Percentiles rank a stretch among this genome's conserved stretches.
Conservation (phyloP, 2,113 vertebrate genomes). For the Montifringilla adamsi region DNA sequence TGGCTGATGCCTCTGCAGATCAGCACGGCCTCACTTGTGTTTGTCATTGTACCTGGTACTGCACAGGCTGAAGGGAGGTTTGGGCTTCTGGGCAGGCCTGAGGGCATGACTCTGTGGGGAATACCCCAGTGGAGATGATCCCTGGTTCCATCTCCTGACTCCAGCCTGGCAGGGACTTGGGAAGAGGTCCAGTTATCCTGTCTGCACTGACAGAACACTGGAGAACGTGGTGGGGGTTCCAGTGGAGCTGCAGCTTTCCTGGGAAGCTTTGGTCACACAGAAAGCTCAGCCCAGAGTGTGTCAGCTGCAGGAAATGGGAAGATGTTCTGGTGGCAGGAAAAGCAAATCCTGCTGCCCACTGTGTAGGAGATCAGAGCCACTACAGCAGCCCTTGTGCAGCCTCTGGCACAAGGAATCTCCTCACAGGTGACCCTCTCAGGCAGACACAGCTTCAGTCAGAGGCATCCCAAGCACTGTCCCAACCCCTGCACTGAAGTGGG, state of each 20-base stretch:
- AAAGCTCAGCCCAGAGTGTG: background rate
- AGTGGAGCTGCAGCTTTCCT: background rate
- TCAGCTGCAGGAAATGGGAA: background rate
- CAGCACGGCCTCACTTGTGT: background rate
- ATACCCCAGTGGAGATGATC: background rate
- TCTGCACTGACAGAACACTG: background rate
- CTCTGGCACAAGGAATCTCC: background rate
- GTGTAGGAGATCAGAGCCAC: background rate
- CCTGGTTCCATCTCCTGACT: background rate
- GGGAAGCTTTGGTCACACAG: background rate
- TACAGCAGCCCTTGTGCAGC: background rate
- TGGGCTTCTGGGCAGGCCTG: background rate
- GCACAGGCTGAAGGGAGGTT: background rate
- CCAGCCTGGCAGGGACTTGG: background rate
- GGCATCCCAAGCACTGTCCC: background rate
- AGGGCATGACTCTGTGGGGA: background rate
- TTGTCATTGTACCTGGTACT: background rate
- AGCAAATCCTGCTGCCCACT: background rate
- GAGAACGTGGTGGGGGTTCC: background rate
- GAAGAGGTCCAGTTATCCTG: background rate
- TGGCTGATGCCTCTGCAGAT: background rate
- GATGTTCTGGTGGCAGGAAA: background rate
- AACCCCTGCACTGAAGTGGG: background rate
- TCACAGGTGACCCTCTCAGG: background rate
- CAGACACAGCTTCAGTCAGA: background rate